Evolutionary conservation across 1,140 invertebrate species (phyloP), one percentile per base, ranked within the genome.

Genomic region (Ptiloglossa arizonensis): DNA sequence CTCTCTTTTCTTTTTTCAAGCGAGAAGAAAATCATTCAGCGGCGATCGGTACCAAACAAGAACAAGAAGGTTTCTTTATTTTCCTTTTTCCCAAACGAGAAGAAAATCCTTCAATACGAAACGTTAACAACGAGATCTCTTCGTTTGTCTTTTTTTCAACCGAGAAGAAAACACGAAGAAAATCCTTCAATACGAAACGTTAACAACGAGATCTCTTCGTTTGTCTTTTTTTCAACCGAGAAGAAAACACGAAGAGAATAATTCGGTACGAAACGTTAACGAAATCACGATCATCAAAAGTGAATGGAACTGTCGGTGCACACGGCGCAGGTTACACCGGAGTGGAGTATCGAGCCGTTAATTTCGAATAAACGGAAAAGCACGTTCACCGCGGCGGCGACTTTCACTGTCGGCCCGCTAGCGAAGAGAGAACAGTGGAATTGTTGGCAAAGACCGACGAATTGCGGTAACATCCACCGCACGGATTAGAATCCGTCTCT

Each of bases 381-480:
- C 83, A 89, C 87, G 82, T 89, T 89, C 87, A 85, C 85, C 81
- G 67, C 22, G 84, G 67, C 22, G 84, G 8, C 72, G 81, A 90
- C 88, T 90, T 90, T 90, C 88, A 90, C 89, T 88, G 86, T 86
- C 87, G 75, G 83, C 82, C 86, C 27, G 63, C 62, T 38, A 57
- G 81, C 79, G 62, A 82, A 85, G 66, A 82, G 84, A 89, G 88
- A 88, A 89, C 86, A 87, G 85, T 86, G 81, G 85, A 88, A 85
- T 87, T 50, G 59, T 72, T 72, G 60, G 68, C 54, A 71, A 63
- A 68, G 60, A 46, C 22, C 73, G 32, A 44, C 54, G 50, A 68
- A 82, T 69, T 69, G 57, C 64, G 24, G 44, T 54, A 68, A 59
- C 48, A 59, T 74, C 32, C 22, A 22, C 52, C 24, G n/a, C 24